Conservation (phyloP, 2,797 vertebrate genomes). For the Eospalax fontanierii region DNA sequence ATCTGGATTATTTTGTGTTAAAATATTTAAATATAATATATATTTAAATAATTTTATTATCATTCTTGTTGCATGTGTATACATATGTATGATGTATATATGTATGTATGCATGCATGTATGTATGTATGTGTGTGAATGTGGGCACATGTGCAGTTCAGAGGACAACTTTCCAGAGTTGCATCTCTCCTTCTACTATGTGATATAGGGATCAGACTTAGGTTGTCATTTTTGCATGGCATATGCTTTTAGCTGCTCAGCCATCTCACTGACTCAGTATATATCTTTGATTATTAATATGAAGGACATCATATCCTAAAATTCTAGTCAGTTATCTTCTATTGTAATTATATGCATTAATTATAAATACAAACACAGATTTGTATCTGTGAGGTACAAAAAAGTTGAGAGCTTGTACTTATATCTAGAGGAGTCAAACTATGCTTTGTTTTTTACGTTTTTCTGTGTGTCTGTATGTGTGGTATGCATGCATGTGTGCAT, state of each 20-base stretch:
- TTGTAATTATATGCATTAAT: not conserved
- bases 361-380: not conserved
- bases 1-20: constrained; percentile 27
- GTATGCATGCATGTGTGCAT: not conserved
- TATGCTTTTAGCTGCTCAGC: not conserved
- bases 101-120: no score
- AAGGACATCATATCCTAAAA: not conserved
- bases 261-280: not conserved
- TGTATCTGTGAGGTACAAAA: no score
- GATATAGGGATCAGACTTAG: not conserved
- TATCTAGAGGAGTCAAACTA: not conserved
- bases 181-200: not conserved
- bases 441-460: not conserved
- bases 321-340: not conserved
- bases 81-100: no score
- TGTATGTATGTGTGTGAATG: no score
- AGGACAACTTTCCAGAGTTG: not conserved
- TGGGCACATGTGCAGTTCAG: no score
- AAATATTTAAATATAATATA: constrained; percentile 2
- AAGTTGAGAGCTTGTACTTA: not conserved
- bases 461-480: not conserved
- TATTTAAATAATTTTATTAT: not conserved
- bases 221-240: no score
- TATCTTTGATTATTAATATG: not conserved
- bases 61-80: not conserved